Conservation (phyloP, 2,113 vertebrate species). For the Nymphicus hollandicus region DNA sequence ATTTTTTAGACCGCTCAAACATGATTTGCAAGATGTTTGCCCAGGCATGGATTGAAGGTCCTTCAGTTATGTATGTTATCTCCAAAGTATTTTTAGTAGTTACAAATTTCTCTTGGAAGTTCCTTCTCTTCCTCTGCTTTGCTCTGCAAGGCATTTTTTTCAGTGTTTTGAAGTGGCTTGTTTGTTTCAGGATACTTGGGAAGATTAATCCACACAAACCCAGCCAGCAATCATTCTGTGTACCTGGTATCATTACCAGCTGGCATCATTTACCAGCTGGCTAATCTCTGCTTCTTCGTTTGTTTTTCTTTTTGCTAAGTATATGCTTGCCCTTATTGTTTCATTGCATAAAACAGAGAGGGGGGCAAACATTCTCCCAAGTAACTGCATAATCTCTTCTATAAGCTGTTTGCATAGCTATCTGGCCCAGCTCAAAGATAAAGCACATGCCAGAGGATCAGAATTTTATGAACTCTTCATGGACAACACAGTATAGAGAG, state of each 20-base stretch:
- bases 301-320: background rate
- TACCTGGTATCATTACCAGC: background rate
- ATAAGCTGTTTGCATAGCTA: constrained; percentile 39
- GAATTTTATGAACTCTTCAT: constrained; percentile 16
- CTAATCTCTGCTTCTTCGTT: background rate
- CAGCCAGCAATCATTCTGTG: background rate
- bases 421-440: constrained; percentile 16
- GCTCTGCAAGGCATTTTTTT: background rate
- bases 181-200: background rate
- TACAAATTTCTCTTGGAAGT: background rate
- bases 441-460: constrained; percentile 44
- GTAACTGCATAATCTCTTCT: constrained; percentile 27
- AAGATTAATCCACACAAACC: background rate
- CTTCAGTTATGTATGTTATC: background rate
- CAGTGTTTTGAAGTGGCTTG: background rate
- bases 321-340: background rate
- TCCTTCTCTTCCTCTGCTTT: background rate
- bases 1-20: background rate
- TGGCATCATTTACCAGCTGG: background rate
- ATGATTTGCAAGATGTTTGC: background rate
- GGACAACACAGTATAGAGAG: background rate
- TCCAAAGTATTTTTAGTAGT: background rate
- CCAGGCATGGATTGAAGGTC: background rate
- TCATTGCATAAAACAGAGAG: background rate
- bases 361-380: background rate